Evolutionary conservation across 1,140 invertebrate genomes (phyloP).

Genomic region (Euwallacea similis): DNA sequence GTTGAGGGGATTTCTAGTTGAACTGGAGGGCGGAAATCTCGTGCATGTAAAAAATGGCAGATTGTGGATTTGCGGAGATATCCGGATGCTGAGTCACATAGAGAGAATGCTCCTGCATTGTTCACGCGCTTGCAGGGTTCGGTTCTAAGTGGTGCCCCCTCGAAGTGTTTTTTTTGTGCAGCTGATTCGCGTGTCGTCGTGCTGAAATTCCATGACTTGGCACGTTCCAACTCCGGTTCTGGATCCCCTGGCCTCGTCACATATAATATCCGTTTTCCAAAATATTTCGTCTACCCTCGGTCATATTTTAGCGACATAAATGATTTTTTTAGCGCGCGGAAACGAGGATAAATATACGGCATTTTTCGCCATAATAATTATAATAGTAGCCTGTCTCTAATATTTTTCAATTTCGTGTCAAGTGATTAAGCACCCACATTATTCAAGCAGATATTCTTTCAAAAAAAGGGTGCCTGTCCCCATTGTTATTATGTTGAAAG

Average conservation of each 20-base stretch:
- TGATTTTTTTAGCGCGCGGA: constrained; percentile 49
- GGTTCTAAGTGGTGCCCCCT: too few species aligned
- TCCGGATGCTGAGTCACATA: background rate
- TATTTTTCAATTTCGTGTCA: constrained; percentile 48
- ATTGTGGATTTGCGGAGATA: background rate
- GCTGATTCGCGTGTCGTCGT: too few species aligned
- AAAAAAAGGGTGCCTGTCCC: constrained; percentile 34
- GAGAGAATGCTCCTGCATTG: too few species aligned
- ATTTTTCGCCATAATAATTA: constrained; percentile 50
- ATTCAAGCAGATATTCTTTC: constrained; percentile 40
- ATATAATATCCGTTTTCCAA: constrained; percentile 52
- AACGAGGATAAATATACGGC: constrained; percentile 51
- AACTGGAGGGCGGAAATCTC: too few species aligned
- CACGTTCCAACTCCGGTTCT: constrained; percentile 23
- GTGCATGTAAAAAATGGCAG: background rate
- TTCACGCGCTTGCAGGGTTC: too few species aligned
- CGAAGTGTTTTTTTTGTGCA: too few species aligned
- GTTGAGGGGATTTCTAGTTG: too few species aligned
- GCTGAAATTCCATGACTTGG: too few species aligned
- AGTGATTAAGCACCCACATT: constrained; percentile 42
- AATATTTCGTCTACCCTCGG: constrained; percentile 49
- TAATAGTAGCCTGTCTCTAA: constrained; percentile 47
- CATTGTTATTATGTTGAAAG: constrained; percentile 33
- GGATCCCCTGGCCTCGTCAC: constrained; percentile 46
- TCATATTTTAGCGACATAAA: constrained; percentile 48